Conservation (phyloP, 2,888 invertebrate genomes). For the Doris montereyensis region DNA sequence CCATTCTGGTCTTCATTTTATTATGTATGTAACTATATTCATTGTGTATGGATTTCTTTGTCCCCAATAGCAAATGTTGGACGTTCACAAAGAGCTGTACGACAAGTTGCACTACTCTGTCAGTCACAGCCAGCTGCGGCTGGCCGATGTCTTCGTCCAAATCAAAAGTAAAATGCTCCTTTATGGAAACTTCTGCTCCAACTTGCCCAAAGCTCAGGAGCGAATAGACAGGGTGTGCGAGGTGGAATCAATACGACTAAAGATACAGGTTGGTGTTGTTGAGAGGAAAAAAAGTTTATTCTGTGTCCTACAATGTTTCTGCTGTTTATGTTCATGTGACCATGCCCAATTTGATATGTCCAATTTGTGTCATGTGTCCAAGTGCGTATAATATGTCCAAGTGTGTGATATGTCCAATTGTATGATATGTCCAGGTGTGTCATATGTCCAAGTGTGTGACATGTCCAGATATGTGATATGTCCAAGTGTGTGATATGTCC, state of each 20-base stretch:
- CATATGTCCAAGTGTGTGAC: no score
- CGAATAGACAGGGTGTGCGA: constrained; percentile 84
- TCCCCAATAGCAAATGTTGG: constrained; percentile 82
- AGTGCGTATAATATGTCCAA: no score
- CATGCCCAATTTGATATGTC: background rate
- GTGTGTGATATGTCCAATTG: no score
- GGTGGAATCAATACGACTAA: constrained; percentile 70
- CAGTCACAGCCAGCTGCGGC: constrained; percentile 46
- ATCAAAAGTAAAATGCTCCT: constrained; percentile 92
- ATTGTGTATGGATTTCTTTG: no score
- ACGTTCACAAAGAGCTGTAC: constrained; percentile 88
- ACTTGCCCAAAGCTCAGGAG: constrained; percentile 90
- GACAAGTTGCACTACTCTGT: constrained; percentile 81
- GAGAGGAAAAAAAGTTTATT: background rate
- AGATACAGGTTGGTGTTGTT: constrained; percentile 62
- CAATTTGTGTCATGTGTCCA: background rate
- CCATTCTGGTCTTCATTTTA: no score
- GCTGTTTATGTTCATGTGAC: background rate
- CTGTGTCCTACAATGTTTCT: background rate
- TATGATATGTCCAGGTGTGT: no score
- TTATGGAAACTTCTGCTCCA: constrained; percentile 97
- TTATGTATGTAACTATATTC: no score
- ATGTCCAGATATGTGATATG: no score
- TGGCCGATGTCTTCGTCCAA: constrained; percentile 80
- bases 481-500: no score